Base-by-base conservation (phyloP, 2,113 vertebrate genomes). In the Phocoena phocoena region DNA sequence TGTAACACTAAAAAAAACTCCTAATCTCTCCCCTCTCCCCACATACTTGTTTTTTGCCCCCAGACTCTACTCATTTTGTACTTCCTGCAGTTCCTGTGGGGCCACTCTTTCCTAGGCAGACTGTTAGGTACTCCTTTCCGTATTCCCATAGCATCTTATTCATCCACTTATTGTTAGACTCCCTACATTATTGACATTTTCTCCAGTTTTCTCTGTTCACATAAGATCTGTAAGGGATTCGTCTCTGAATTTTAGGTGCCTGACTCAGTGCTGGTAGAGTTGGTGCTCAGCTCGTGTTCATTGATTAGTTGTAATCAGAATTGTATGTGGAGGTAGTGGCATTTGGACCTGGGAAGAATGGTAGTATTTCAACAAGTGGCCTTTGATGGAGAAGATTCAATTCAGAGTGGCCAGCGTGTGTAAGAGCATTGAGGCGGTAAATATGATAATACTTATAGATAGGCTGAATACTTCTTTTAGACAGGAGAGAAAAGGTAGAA, bases 341-440 rank as follows among this genome's bases (percentile, higher is more conserved):
- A 77, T 96, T 91, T 95, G 62, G n/a, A 71, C 38, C 73, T 67
- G 25, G 28, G 73, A 84, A 74, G 62, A 77, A 77, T 86, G 47
- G 74, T 81, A 85, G 77, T 28, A 89, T 96, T 93, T 96, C 41
- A 86, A 13, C 31, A 65, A 33, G 38, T 91, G 58, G 14, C 20
- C 77, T 95, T 62, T 91, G 76, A 55, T 86, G 41, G 68, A 73
- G 17, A 93, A 21, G 36, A 73, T 83, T 97, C 31, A 80, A 2
- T 84, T 6, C 7, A 81, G 11, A 68, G 38, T 70, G 47, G 73
- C 76, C 44, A 93, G 50, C 20, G 77, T 70, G 73, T 91, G 23
- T 20, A 88, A 85, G 63, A 76, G 13, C 28, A 76, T 38, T 85
- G 67, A 88, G 15, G 36, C 55, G 74, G 17, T 90, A 65, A 74